Conservation (phyloP, 2,797 vertebrate genomes). For the Aeoliscus strigatus region DNA sequence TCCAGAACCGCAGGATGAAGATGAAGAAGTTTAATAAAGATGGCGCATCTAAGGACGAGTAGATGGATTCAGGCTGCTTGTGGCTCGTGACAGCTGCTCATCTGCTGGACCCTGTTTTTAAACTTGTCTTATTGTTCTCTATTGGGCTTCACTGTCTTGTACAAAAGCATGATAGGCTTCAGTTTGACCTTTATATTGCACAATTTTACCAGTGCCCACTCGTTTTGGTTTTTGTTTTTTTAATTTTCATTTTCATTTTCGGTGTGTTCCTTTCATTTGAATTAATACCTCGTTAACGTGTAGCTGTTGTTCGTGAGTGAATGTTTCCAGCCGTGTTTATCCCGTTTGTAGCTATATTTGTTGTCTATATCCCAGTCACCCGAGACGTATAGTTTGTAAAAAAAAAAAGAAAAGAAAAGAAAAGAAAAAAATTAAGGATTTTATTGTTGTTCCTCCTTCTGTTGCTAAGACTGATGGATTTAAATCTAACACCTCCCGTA, state of each 20-base stretch:
- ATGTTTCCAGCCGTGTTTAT: slow-evolving; percentile 79
- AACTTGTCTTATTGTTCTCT: slow-evolving; percentile 63
- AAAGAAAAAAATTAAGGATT: slow-evolving; percentile 74
- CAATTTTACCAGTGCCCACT: slow-evolving; percentile 81
- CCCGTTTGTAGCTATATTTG: slow-evolving; percentile 80
- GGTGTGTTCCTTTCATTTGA: slow-evolving; percentile 59
- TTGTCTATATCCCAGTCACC: slow-evolving; percentile 82
- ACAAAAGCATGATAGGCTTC: slow-evolving; percentile 66
- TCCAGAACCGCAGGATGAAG: slow-evolving; percentile 98
- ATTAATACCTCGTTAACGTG: slow-evolving; percentile 66
- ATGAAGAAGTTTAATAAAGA: slow-evolving; percentile 99
- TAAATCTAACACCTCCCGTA: slow-evolving; percentile 51
- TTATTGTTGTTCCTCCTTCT: slow-evolving; percentile 52
- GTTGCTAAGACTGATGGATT: slow-evolving; percentile 62
- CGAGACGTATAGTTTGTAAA: slow-evolving; percentile 74
- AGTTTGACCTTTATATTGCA: slow-evolving; percentile 80
- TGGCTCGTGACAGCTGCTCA: slow-evolving; percentile 42
- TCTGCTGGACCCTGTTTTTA: slow-evolving; percentile 62
- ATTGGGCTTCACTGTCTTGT: slow-evolving; percentile 60
- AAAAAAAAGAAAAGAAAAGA: background rate
- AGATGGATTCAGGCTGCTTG: slow-evolving; percentile 39
- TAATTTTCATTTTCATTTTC: slow-evolving; percentile 61
- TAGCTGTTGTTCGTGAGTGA: slow-evolving; percentile 86
- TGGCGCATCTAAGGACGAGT: slow-evolving; percentile 80
- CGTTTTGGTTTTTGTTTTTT: slow-evolving; percentile 36